Conservation (phyloP, 2,888 invertebrate genomes). For the Clistopyga incitator region DNA sequence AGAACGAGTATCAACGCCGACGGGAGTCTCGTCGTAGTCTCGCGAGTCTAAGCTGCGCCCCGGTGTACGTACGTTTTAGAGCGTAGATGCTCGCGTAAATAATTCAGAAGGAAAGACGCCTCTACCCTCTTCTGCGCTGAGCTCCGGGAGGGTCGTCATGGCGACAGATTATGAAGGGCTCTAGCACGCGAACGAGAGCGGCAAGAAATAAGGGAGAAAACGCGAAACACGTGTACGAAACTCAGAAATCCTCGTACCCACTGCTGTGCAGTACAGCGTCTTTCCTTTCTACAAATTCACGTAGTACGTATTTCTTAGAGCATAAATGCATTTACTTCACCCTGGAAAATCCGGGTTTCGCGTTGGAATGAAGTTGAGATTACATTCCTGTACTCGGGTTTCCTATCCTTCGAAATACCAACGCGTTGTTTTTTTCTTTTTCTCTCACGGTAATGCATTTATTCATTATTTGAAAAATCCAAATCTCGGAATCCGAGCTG, state of each 20-base stretch:
- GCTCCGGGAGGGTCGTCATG: conserved; percentile 73
- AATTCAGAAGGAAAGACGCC: conserved; percentile 79
- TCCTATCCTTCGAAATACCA: background rate
- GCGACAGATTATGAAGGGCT: conserved; percentile 76
- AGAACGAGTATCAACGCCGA: conserved; percentile 40
- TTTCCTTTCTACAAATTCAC: conserved; percentile 35
- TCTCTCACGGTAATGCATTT: background rate
- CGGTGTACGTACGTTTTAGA: conserved; percentile 22
- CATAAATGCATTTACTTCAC: conserved; percentile 60
- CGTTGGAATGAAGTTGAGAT: conserved; percentile 28
- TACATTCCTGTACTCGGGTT: conserved; percentile 25
- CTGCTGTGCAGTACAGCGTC: conserved; percentile 10
- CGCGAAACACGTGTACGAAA: conserved; percentile 50
- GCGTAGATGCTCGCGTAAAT: conserved; percentile 73
- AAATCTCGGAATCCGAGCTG: background rate
- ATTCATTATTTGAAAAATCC: background rate
- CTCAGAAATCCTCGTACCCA: conserved; percentile 14
- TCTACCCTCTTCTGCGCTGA: conserved; percentile 52
- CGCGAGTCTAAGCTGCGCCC: background rate
- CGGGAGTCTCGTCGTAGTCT: conserved; percentile 16
- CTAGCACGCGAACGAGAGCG: conserved; percentile 61
- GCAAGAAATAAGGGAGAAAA: conserved; percentile 45
- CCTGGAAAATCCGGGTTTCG: conserved; percentile 46
- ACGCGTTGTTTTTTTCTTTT: no score
- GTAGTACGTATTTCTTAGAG: conserved; percentile 52